phyloP scores from a whole-genome alignment of 1,140 invertebrate genomes.

The Lasaia peninsularis region DNA sequence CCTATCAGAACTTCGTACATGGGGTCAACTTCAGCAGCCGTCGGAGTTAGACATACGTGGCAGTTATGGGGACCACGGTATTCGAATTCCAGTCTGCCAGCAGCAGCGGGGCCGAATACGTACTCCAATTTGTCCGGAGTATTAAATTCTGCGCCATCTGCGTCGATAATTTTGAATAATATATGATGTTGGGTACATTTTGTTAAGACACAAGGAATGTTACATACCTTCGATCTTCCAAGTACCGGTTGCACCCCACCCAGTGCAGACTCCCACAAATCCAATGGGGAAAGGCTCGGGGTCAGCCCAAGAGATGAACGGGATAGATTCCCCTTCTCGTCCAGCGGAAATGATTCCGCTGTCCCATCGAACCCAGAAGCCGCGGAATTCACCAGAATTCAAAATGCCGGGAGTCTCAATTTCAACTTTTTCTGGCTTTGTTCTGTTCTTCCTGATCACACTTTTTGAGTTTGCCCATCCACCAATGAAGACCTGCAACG shows the following conservation, averaged over 20 bases:
- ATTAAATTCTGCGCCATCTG: constrained; percentile 73
- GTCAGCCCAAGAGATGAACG: constrained; percentile 85
- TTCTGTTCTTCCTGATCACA: constrained; percentile 87
- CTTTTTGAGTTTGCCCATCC: constrained; percentile 91
- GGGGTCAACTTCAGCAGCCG: constrained; percentile 72
- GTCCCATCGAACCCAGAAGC: constrained; percentile 90
- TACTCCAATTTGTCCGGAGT: constrained; percentile 79
- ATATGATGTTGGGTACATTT: constrained; percentile 56
- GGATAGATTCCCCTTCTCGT: constrained; percentile 82
- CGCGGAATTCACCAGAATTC: constrained; percentile 83
- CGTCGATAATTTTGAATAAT: constrained; percentile 26
- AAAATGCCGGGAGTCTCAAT: constrained; percentile 84
- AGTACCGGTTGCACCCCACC: constrained; percentile 89
- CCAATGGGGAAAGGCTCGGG: constrained; percentile 82
- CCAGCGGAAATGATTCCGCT: constrained; percentile 83
- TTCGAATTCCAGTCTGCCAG: constrained; percentile 76
- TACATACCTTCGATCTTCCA: constrained; percentile 88
- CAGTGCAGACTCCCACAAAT: constrained; percentile 89
- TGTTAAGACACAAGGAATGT: constrained; percentile 19
- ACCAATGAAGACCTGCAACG: constrained; percentile 85
- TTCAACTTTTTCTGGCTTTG: constrained; percentile 87
- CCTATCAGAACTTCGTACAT: constrained; percentile 82
- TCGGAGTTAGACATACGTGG: constrained; percentile 78
- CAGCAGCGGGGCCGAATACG: constrained; percentile 76
- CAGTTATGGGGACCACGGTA: constrained; percentile 80